phyloP scores from a whole-genome alignment of 2,113 vertebrate genomes.

The Aphyosemion australe region DNA sequence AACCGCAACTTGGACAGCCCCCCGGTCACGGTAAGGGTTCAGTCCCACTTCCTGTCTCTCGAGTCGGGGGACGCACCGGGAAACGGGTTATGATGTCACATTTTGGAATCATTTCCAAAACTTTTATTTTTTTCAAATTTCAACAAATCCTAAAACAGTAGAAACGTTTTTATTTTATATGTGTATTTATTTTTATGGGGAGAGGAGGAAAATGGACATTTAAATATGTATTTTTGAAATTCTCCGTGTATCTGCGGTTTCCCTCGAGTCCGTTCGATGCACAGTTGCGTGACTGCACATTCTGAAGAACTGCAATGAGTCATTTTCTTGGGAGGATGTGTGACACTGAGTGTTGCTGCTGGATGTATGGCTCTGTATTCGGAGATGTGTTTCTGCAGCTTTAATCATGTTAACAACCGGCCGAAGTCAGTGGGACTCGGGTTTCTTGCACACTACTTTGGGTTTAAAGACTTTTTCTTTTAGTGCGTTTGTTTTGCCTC shows the following conservation, averaged over 20 bases:
- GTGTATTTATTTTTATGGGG: background rate
- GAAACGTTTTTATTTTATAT: too few relatives aligned
- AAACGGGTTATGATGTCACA: too few relatives aligned
- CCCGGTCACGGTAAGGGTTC: constrained; percentile 78
- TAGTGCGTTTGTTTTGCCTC: too few relatives aligned
- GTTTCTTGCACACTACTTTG: too few relatives aligned
- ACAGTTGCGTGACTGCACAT: constrained; percentile 57
- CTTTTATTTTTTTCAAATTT: too few relatives aligned
- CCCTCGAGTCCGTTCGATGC: constrained; percentile 61
- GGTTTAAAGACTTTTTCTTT: too few relatives aligned
- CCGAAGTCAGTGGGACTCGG: too few relatives aligned
- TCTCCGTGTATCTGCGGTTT: constrained; percentile 1
- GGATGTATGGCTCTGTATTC: constrained; percentile 33
- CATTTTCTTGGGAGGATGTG: constrained; percentile 58
- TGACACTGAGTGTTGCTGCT: constrained; percentile 46
- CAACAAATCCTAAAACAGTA: too few relatives aligned
- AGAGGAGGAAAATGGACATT: background rate
- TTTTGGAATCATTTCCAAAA: too few relatives aligned
- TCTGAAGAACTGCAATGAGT: constrained; percentile 54
- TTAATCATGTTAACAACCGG: too few relatives aligned
- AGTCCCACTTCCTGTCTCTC: background rate
- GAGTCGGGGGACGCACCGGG: too few relatives aligned
- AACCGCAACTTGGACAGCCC: constrained; percentile 89
- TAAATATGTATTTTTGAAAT: constrained; percentile 25
- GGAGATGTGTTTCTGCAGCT: constrained; percentile 6